Percentiles rank a stretch among this genome's conserved stretches.
These are phyloP conservation scores for Tauraco erythrolophus DNA, from an alignment of 2,113 vertebrate genomes.

Conservation along the genomic window DNA sequence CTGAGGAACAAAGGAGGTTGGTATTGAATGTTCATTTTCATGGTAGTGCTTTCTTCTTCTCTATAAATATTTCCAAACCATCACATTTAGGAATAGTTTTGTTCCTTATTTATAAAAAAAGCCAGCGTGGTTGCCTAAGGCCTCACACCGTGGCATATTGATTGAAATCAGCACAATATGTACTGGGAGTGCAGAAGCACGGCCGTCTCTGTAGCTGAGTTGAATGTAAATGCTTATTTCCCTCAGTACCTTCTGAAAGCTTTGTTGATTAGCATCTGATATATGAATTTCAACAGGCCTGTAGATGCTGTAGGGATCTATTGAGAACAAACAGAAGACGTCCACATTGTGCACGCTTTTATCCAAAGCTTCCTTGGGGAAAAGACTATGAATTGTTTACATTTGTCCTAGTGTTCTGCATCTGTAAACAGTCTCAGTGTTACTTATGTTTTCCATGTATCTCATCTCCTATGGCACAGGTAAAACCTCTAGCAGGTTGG, in stretches of 20 bases:
- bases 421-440: neutral
- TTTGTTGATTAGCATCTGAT: conserved; percentile 16
- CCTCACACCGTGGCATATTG: neutral
- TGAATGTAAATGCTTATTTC: conserved; percentile 12
- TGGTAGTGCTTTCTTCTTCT: neutral
- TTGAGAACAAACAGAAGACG: neutral
- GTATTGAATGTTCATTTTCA: neutral
- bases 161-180: neutral
- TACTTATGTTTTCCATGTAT: neutral
- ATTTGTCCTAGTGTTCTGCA: neutral
- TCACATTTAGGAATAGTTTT: neutral
- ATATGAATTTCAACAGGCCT: neutral
- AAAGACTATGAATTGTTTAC: neutral
- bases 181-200: neutral
- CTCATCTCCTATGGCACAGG: neutral
- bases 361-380: neutral
- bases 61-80: neutral
- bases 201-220: neutral
- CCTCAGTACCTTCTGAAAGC: neutral
- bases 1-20: neutral
- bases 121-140: neutral
- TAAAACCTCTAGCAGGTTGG: neutral
- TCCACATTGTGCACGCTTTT: neutral
- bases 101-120: conserved; percentile 1
- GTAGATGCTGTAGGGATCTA: neutral